Base-by-base conservation (phyloP, 2,113 vertebrate genomes). In the Nannospalax galili region DNA sequence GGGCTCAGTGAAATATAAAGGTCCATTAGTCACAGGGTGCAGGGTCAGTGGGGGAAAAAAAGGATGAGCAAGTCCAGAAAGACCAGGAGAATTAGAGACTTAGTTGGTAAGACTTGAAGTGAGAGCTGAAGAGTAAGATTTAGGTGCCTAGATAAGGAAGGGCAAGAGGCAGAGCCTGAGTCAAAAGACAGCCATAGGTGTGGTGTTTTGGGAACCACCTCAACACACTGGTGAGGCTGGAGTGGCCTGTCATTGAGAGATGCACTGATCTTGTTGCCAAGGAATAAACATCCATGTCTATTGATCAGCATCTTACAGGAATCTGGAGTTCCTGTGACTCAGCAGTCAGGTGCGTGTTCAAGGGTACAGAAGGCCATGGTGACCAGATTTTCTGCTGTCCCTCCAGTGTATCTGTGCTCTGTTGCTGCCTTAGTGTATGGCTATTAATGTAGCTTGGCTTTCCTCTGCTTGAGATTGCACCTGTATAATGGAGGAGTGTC, bases 151-250 rank as follows among this genome's bases (percentile, higher is more conserved):
- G 19, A 52, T 22, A 60, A 37, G n/a, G 24, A 17, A 48, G 12
- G 10, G 7, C 67, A n/a, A 62, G 17, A 9, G 37, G 37, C 24
- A 30, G 42, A 15, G 7, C 12, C 42, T 19, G 10, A 42, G 24
- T 37, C 70, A 30, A 52, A 70, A 65, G 30, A 37, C 11, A 64
- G 0, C 3, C 0, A 1, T 4, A 22, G 67, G 17, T 0, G 0
- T 32, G 16, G 24, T 7, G 8, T 11, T 6, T 74, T 26, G 8
- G 37, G 40, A 64, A 5, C 48, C 84, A 17, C 16, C 24, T 48
- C 58, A 10, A 0, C 8, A 17, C 0, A 0, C 28, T 28, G 9
- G 11, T 42, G 37, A 87, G 35, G n/a, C n/a, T 67, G 10, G 16
- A 42, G 19, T 4, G 0, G 19, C 28, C 84, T 77, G 2, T 80